phyloP scores from a whole-genome alignment of 2,888 invertebrate genomes.

The Plebejus anna region DNA sequence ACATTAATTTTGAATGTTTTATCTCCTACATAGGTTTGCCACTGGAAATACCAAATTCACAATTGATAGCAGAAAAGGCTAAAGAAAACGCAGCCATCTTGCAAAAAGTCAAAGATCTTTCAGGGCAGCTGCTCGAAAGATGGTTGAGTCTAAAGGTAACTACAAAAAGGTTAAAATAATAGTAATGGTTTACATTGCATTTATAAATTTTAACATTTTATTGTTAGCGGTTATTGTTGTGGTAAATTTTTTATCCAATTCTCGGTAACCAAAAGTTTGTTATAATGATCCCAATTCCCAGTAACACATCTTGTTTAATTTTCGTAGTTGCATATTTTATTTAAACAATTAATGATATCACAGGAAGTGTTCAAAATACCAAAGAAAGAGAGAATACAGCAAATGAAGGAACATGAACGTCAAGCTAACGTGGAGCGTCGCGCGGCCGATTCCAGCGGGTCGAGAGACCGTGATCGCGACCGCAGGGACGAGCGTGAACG shows the following conservation, averaged over 20 bases:
- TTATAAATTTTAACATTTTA: neutral
- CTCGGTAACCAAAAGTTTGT: too few relatives aligned
- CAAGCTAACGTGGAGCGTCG: slow-evolving; percentile 86
- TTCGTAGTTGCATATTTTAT: too few relatives aligned
- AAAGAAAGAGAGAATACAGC: slow-evolving; percentile 95
- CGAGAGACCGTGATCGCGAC: slow-evolving; percentile 57
- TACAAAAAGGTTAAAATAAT: neutral
- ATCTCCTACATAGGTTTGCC: slow-evolving; percentile 55
- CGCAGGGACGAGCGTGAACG: slow-evolving; percentile 48
- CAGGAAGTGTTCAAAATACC: slow-evolving; percentile 91
- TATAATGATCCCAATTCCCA: too few relatives aligned
- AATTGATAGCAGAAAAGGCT: slow-evolving; percentile 51
- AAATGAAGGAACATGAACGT: slow-evolving; percentile 96
- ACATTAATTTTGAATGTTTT: neutral
- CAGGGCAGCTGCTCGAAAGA: slow-evolving; percentile 82
- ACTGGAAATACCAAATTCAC: slow-evolving; percentile 52
- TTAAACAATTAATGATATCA: neutral
- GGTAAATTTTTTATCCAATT: too few relatives aligned
- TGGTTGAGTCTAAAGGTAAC: slow-evolving; percentile 85
- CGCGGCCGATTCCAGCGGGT: slow-evolving; percentile 70
- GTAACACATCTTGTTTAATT: neutral
- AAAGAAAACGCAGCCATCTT: slow-evolving; percentile 56
- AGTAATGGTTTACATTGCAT: neutral
- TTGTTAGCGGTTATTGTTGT: too few relatives aligned
- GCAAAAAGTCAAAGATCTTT: slow-evolving; percentile 80